A percentile compares a stretch with the other conserved stretches of the same genome.
Evolutionary conservation across 35 echinoderm and acorn worm genomes (phyloP).

Genomic region (Acanthaster planci): DNA sequence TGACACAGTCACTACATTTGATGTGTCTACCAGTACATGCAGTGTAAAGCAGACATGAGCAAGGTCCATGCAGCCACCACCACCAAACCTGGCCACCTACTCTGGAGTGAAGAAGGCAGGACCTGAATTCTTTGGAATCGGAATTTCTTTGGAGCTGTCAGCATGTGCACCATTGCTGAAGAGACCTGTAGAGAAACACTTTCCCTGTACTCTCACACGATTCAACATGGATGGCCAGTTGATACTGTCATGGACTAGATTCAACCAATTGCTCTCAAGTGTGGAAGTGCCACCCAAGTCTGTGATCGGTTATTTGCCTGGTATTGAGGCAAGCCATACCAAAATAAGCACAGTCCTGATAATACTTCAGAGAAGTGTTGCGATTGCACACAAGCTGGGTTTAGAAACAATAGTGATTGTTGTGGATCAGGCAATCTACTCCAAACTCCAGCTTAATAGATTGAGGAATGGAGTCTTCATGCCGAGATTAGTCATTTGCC

Average conservation of each 20-base stretch:
- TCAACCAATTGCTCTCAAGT: background rate
- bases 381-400: background rate
- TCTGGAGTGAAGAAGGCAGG: background rate
- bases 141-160: too few relatives aligned
- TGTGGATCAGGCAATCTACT: background rate
- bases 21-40: background rate
- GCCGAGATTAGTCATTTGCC: background rate
- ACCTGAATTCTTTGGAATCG: too few relatives aligned
- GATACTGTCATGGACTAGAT: background rate
- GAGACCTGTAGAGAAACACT: background rate
- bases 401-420: background rate
- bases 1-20: background rate
- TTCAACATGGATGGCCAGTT: background rate
- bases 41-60: background rate
- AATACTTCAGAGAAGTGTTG: background rate
- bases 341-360: background rate
- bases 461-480: background rate
- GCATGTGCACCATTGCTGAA: background rate
- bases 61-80: background rate
- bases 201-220: background rate
- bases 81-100: conserved; percentile 4
- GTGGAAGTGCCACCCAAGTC: background rate
- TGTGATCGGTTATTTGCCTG: background rate
- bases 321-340: background rate
- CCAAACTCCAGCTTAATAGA: background rate